phyloP scores from a whole-genome alignment of 2,113 vertebrate species.

The Marcusenius ussheri region DNA sequence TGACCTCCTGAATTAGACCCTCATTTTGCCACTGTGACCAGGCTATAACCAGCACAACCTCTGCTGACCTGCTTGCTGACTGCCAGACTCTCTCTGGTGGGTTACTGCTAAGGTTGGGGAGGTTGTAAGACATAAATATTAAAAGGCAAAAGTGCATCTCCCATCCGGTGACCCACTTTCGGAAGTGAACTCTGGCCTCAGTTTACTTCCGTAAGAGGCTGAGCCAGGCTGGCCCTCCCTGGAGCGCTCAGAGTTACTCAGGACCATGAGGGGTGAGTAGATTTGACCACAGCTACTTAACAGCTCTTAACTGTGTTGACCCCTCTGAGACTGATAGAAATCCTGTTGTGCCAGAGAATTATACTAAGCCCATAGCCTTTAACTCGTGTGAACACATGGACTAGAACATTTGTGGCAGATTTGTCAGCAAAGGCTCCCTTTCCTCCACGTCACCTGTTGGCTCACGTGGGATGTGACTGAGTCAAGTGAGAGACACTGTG shows the following conservation, averaged over 20 bases:
- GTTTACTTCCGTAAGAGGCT: slow-evolving; percentile 15
- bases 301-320: slow-evolving; percentile 54
- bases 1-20: not conserved
- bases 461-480: not conserved
- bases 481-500: not conserved
- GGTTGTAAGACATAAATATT: not conserved
- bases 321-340: slow-evolving; percentile 53
- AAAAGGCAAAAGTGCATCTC: not conserved
- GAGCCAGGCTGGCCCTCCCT: not conserved
- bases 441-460: not conserved
- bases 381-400: slow-evolving; percentile 47
- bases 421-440: slow-evolving; percentile 19
- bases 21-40: not conserved
- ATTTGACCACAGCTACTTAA: slow-evolving; percentile 62
- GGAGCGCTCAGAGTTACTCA: not conserved
- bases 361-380: slow-evolving; percentile 51
- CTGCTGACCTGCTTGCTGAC: not conserved
- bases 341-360: slow-evolving; percentile 60
- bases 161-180: not conserved
- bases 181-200: slow-evolving; percentile 8
- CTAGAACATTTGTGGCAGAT: slow-evolving; percentile 37
- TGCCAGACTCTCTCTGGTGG: not conserved
- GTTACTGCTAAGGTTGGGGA: too few relatives aligned
- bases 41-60: not conserved
- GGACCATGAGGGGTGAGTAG: slow-evolving; percentile 34